Conservation (phyloP, 1,140 invertebrate genomes). For the Leptoteleia sp. region DNA sequence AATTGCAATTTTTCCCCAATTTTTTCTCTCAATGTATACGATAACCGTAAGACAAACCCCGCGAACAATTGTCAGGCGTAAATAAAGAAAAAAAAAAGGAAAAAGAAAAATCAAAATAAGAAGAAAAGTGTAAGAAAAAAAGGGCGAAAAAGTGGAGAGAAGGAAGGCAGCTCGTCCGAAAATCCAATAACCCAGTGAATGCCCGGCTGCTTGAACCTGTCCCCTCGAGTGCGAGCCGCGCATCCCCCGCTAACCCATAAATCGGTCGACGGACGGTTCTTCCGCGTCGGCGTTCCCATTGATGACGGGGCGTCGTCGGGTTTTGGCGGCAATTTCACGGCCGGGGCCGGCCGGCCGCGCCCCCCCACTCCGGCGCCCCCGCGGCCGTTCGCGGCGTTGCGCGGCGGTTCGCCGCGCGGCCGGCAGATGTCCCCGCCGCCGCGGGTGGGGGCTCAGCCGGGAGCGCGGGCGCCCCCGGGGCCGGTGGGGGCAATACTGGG, state of each 20-base stretch:
- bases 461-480: neutral
- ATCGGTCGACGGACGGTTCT: constrained; percentile 23
- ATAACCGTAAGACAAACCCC: too few species aligned
- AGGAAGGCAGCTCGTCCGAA: neutral
- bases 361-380: neutral
- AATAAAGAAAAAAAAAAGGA: too few species aligned
- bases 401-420: neutral
- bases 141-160: too few species aligned
- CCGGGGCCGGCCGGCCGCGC: too few species aligned
- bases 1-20: too few species aligned
- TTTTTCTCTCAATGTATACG: too few species aligned
- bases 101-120: too few species aligned
- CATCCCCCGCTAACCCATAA: constrained; percentile 22
- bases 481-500: constrained; percentile 37
- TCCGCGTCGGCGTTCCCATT: constrained; percentile 38
- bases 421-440: constrained; percentile 15
- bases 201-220: constrained; percentile 10
- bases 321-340: constrained; percentile 44
- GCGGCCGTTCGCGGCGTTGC: too few species aligned
- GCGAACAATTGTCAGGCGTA: too few species aligned
- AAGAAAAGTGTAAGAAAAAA: too few species aligned
- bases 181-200: constrained; percentile 35
- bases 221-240: neutral
- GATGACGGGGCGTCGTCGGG: constrained; percentile 34
- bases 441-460: neutral